Conservation (phyloP, 2,888 invertebrate species). For the Brenthis ino region DNA sequence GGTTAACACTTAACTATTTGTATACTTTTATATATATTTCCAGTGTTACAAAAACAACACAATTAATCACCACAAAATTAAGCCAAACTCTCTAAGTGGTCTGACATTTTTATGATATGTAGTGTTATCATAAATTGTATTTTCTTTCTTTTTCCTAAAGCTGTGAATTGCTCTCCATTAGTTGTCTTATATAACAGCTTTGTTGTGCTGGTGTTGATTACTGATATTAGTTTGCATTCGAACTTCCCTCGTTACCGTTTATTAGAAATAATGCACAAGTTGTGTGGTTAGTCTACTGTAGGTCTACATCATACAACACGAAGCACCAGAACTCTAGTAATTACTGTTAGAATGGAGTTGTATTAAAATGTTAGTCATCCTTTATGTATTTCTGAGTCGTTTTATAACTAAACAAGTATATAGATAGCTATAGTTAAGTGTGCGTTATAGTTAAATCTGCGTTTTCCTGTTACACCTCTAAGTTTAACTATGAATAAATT, state of each 20-base stretch:
- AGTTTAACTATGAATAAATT: too few relatives aligned
- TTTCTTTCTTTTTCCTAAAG: constrained; percentile 4
- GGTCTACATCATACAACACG: background rate
- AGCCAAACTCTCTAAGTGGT: constrained; percentile 38
- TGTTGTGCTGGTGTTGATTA: constrained; percentile 6
- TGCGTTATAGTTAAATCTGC: too few relatives aligned
- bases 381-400: too few relatives aligned
- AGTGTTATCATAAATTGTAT: background rate
- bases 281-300: background rate
- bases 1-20: constrained; percentile 11
- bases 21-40: constrained; percentile 13
- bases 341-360: background rate
- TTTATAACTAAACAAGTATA: too few relatives aligned
- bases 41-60: constrained; percentile 22
- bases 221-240: constrained; percentile 5
- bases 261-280: constrained; percentile 9
- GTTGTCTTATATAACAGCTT: constrained; percentile 16
- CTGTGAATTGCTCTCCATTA: constrained; percentile 1
- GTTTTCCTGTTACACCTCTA: too few relatives aligned
- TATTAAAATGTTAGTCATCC: background rate
- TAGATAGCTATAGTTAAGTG: too few relatives aligned
- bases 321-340: background rate
- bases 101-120: constrained; percentile 21
- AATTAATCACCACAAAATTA: constrained; percentile 37
- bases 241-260: constrained; percentile 10